phyloP scores from a whole-genome alignment of 2,797 vertebrate genomes.

The Lepilemur septentrionalis region DNA sequence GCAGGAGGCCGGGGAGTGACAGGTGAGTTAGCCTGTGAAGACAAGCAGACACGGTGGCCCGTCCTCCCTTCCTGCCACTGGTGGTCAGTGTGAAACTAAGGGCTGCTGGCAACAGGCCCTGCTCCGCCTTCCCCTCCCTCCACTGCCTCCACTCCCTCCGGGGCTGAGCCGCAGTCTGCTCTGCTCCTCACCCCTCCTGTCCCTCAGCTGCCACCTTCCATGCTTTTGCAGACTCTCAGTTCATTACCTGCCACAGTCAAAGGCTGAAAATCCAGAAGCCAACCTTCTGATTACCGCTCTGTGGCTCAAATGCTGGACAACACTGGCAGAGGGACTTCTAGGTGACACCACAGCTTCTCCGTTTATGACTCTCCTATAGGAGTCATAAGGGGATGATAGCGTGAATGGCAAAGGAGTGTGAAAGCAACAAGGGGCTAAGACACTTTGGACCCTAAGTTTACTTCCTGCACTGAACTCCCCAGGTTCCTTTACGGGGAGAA shows the following conservation, averaged over 20 bases:
- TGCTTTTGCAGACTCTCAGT: neutral
- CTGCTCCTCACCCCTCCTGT: neutral
- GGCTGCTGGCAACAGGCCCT: neutral
- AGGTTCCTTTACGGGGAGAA: neutral
- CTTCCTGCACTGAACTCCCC: neutral
- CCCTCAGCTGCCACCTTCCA: neutral
- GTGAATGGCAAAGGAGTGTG: neutral
- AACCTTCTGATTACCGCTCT: neutral
- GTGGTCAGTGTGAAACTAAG: neutral
- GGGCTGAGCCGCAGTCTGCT: neutral
- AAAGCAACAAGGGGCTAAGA: neutral
- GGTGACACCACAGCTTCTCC: neutral
- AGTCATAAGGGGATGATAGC: neutral
- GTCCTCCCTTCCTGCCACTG: fast-evolving
- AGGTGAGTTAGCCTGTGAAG: fast-evolving
- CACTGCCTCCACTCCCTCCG: neutral
- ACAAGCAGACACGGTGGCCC: fast-evolving
- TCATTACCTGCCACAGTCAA: neutral
- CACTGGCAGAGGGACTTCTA: neutral
- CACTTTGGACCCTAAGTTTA: neutral
- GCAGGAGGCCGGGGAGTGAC: fast-evolving
- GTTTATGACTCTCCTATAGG: neutral
- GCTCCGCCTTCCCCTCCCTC: too few relatives aligned
- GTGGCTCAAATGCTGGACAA: neutral
- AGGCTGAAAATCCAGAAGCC: neutral